Conservation (phyloP, 2,888 invertebrate species). For the Phengaris arion region DNA sequence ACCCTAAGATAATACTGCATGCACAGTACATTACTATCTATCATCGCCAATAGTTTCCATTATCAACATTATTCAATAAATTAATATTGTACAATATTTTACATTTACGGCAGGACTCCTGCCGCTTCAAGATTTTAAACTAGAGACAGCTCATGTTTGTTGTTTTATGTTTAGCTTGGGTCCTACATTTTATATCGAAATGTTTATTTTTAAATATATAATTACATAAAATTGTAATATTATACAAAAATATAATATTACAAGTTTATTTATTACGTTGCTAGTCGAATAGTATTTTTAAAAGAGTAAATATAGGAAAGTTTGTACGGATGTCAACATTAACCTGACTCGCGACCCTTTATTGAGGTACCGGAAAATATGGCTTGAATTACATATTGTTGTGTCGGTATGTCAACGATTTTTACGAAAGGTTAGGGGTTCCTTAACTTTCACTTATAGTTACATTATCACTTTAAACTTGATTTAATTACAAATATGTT, state of each 20-base stretch:
- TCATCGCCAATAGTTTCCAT: conserved; percentile 18
- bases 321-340: conserved; percentile 70
- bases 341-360: conserved; percentile 63
- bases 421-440: conserved; percentile 49
- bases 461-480: neutral
- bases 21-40: neutral
- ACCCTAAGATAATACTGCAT: neutral
- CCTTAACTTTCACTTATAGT: conserved; percentile 51
- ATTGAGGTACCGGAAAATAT: conserved; percentile 58
- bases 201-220: neutral
- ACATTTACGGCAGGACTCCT: neutral
- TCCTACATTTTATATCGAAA: neutral
- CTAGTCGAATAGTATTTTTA: conserved; percentile 19
- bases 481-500: no score
- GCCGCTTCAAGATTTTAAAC: conserved; percentile 4
- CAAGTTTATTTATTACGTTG: no score
- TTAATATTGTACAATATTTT: conserved; percentile 9
- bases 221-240: no score
- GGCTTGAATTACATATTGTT: conserved; percentile 56
- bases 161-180: neutral
- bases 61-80: neutral
- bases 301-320: conserved; percentile 49
- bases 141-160: neutral
- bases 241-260: no score
- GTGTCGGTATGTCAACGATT: conserved; percentile 58